These are phyloP conservation scores for Epinotia brunnichana DNA, from an alignment of 2,888 invertebrate species.

Conservation along the genomic window DNA sequence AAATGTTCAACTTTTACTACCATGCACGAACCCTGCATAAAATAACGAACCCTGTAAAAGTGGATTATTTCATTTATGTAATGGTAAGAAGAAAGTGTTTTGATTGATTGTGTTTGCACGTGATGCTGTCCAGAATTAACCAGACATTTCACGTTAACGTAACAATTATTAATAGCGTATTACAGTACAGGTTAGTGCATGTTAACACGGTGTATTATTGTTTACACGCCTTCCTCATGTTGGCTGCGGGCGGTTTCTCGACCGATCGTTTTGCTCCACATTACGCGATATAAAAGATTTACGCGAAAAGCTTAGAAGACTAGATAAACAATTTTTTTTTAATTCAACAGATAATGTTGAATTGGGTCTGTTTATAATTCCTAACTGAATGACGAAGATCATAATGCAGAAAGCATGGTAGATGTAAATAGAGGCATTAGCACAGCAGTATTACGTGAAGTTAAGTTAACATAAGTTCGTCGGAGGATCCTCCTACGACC, in stretches of 20 bases:
- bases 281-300: neutral
- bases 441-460: too few species aligned
- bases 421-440: too few species aligned
- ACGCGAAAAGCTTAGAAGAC: neutral
- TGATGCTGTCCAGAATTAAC: constrained; percentile 1
- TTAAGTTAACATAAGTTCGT: too few species aligned
- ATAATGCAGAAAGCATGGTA: too few species aligned
- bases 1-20: too few species aligned
- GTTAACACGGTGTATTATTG: constrained; percentile 39
- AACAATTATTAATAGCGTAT: constrained; percentile 40
- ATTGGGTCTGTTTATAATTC: too few species aligned
- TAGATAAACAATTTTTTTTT: too few species aligned
- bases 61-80: neutral
- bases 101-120: neutral
- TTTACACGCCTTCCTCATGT: constrained; percentile 30
- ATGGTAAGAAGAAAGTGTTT: neutral
- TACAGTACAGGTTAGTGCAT: constrained; percentile 8
- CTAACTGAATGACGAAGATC: too few species aligned
- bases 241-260: constrained; percentile 16
- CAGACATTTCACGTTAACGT: constrained; percentile 31
- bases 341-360: too few species aligned
- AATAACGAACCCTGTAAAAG: neutral
- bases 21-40: too few species aligned
- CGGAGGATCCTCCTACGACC: too few species aligned
- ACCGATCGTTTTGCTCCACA: constrained; percentile 9